Conservation (phyloP, 2,888 invertebrate species). For the Apodemia hepburni region DNA sequence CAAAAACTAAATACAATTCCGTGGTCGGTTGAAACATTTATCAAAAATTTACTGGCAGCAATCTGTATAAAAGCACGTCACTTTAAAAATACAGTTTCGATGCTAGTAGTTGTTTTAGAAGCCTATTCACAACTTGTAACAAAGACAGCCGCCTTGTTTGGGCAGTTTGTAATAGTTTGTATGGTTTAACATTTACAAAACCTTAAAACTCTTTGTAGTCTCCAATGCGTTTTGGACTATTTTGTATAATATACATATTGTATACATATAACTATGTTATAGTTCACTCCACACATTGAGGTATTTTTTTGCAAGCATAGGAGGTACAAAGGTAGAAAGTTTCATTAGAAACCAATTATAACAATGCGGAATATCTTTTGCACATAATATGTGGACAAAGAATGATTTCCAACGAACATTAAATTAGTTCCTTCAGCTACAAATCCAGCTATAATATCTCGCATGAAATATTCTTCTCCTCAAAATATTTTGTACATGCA, state of each 20-base stretch:
- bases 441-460: too few relatives aligned
- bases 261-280: too few relatives aligned
- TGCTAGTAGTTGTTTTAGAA: constrained; percentile 35
- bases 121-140: constrained; percentile 31
- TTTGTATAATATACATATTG: constrained; percentile 31
- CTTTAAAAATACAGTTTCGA: constrained; percentile 35
- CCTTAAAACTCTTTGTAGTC: constrained; percentile 29
- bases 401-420: too few relatives aligned
- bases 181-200: constrained; percentile 24
- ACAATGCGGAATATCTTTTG: too few relatives aligned
- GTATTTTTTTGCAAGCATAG: too few relatives aligned
- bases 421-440: too few relatives aligned
- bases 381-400: too few relatives aligned
- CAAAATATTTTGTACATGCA: constrained; percentile 26
- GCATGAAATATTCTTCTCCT: too few relatives aligned
- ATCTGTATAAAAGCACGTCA: constrained; percentile 31
- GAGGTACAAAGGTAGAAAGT: too few relatives aligned
- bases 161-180: constrained; percentile 30
- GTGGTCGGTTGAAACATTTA: constrained; percentile 28
- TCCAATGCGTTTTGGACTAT: constrained; percentile 30
- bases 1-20: constrained; percentile 32
- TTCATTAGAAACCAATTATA: too few relatives aligned
- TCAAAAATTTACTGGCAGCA: constrained; percentile 30
- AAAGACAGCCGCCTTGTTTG: constrained; percentile 38
- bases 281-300: too few relatives aligned